phyloP scores from a whole-genome alignment of 2,113 vertebrate species.

The Nipponia nippon region DNA sequence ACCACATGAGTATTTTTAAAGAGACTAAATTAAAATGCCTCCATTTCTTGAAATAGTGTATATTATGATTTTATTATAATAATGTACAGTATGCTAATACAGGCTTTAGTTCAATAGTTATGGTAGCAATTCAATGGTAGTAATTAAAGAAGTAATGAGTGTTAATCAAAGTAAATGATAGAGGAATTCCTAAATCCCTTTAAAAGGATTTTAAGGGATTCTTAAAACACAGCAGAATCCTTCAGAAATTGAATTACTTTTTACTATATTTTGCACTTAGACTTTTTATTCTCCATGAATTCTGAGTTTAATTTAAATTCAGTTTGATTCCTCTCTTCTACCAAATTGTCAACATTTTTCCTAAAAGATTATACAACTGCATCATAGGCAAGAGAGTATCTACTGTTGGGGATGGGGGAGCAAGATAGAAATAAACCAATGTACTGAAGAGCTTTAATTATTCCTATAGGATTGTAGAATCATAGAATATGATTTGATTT shows the following conservation, averaged over 20 bases:
- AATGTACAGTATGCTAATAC: neutral
- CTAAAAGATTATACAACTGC: neutral
- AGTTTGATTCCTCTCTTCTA: neutral
- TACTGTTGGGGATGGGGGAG: neutral
- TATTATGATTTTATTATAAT: neutral
- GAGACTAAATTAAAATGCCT: neutral
- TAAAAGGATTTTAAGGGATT: neutral
- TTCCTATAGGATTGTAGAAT: neutral
- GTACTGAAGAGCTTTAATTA: neutral
- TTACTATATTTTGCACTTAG: neutral
- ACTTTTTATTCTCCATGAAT: neutral
- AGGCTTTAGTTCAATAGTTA: neutral
- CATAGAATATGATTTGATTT: neutral
- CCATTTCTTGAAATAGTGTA: neutral
- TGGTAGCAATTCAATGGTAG: neutral
- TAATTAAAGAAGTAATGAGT: neutral
- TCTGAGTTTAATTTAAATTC: neutral
- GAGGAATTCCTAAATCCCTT: neutral
- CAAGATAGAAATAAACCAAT: neutral
- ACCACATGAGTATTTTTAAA: neutral
- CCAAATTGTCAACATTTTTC: neutral
- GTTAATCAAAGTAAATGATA: neutral
- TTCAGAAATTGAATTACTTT: neutral
- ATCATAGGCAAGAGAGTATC: neutral
- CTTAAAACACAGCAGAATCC: neutral